Percentiles rank a stretch among this genome's conserved stretches.
phyloP scores from a whole-genome alignment of 2,888 invertebrate genomes.

The Tetragonula carbonaria region DNA sequence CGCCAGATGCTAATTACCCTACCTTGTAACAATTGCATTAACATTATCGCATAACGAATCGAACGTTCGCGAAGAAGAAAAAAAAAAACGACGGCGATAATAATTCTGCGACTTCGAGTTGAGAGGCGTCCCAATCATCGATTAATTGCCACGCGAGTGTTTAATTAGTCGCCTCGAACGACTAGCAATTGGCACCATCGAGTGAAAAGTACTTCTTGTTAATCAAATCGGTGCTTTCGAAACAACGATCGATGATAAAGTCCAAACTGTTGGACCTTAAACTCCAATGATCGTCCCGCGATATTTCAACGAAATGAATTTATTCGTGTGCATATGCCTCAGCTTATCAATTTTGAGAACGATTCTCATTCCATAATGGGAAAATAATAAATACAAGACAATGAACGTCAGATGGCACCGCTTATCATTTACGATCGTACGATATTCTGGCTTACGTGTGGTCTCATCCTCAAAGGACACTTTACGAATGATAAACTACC shows the following conservation, averaged over 20 bases:
- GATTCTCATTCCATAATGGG: not conserved
- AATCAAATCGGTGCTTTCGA: not conserved
- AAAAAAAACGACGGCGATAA: too few species aligned
- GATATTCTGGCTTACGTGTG: not conserved
- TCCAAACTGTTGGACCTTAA: not conserved
- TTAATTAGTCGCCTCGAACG: constrained; percentile 22
- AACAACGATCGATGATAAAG: not conserved
- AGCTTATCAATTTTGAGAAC: not conserved
- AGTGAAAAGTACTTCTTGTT: not conserved
- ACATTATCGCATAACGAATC: too few species aligned
- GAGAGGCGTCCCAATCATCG: not conserved
- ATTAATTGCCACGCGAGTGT: constrained; percentile 31
- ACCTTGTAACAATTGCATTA: not conserved
- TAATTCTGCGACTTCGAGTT: too few species aligned
- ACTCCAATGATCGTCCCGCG: not conserved
- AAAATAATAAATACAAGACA: not conserved
- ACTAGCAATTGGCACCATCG: not conserved
- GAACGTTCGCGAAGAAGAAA: too few species aligned
- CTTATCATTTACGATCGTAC: not conserved
- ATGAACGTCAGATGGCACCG: not conserved
- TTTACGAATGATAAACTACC: constrained; percentile 17
- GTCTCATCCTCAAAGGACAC: not conserved
- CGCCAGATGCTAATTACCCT: constrained; percentile 27
- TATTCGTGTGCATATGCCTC: not conserved
- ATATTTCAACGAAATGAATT: not conserved